These are phyloP conservation scores for Megaptera novaeangliae DNA, from an alignment of 2,113 vertebrate species.

Conservation along the genomic window DNA sequence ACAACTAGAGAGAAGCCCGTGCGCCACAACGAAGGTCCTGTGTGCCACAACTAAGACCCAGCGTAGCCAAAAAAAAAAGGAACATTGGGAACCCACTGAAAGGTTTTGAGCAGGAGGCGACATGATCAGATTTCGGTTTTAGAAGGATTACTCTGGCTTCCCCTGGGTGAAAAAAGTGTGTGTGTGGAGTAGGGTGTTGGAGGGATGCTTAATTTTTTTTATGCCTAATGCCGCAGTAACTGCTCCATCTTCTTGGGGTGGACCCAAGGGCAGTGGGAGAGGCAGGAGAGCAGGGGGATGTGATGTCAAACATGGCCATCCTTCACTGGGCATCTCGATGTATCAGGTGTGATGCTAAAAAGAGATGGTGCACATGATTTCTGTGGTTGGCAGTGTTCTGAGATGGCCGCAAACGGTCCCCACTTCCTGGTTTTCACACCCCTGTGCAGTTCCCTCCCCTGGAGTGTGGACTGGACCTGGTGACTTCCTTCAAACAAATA, in stretches of 20 bases:
- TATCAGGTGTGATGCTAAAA: not conserved
- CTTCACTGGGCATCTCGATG: not conserved
- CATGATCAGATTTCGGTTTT: not conserved
- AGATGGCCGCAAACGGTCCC: fast-evolving
- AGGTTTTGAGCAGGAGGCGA: not conserved
- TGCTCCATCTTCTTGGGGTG: not conserved
- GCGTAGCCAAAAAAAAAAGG: too few species aligned
- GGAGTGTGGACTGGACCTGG: not conserved
- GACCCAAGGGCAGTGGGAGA: not conserved
- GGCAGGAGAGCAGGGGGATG: not conserved
- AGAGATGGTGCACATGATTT: fast-evolving
- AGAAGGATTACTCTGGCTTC: not conserved
- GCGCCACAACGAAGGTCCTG: too few species aligned
- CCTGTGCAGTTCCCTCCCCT: not conserved
- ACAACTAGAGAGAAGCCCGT: too few species aligned
- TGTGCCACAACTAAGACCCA: too few species aligned
- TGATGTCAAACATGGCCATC: fast-evolving
- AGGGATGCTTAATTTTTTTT: not conserved
- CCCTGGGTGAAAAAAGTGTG: fast-evolving
- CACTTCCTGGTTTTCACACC: not conserved
- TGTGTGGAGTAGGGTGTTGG: not conserved
- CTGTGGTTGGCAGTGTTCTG: not conserved
- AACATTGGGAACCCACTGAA: not conserved
- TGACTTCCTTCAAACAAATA: not conserved
- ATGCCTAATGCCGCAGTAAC: not conserved